A percentile compares a stretch with the other conserved stretches of the same genome.
phyloP scores from a whole-genome alignment of 2,888 invertebrate genomes.

The Melieria picta region DNA sequence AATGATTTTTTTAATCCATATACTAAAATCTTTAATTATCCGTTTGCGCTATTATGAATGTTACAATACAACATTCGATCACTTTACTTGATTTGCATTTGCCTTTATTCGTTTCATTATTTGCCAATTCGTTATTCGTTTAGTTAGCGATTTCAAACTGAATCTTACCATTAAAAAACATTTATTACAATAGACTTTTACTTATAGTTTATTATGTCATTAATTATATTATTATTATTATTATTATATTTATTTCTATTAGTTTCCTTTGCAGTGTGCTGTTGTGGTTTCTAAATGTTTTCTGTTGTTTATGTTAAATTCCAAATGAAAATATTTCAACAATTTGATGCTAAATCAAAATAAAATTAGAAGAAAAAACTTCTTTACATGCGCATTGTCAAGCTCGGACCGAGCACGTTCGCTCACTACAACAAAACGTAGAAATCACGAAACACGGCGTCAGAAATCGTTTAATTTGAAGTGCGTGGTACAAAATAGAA shows the following conservation, averaged over 20 bases:
- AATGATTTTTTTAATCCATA: no score
- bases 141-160: no score
- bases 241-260: constrained; percentile 16
- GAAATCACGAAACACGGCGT: not conserved
- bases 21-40: no score
- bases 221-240: constrained; percentile 27
- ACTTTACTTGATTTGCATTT: no score
- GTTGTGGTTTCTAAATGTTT: constrained; percentile 1
- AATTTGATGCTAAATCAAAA: constrained; percentile 4
- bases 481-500: not conserved
- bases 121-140: no score
- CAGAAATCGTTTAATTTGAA: not conserved
- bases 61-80: no score
- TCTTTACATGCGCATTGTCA: not conserved
- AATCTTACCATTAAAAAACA: not conserved
- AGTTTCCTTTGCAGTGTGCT: constrained; percentile 18
- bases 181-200: constrained; percentile 17
- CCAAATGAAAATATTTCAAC: not conserved
- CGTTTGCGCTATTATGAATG: no score
- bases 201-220: constrained; percentile 30
- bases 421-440: not conserved
- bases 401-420: not conserved
- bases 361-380: not conserved
- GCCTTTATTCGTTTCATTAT: no score
- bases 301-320: not conserved